phyloP scores from a whole-genome alignment of 92 coral and sea anemone genomes.

The Muricea muricata region DNA sequence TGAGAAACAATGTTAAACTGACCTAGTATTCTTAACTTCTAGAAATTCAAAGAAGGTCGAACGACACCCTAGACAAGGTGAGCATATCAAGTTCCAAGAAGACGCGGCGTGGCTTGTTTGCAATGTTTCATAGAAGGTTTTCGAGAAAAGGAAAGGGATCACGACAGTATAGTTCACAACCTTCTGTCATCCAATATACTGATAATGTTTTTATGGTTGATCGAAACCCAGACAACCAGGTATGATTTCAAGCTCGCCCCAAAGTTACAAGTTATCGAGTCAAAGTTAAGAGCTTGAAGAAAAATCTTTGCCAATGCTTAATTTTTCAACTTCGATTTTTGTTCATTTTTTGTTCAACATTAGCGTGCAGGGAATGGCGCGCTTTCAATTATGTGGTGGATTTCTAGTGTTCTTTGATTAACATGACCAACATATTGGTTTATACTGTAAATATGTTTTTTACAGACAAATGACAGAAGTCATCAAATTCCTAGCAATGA shows the following conservation, averaged over 20 bases:
- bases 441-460: too few relatives aligned
- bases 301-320: not conserved
- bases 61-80: slow-evolving; percentile 35
- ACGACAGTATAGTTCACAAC: slow-evolving; percentile 21
- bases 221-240: slow-evolving; percentile 30
- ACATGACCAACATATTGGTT: too few relatives aligned
- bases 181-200: slow-evolving; percentile 41
- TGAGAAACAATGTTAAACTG: too few relatives aligned
- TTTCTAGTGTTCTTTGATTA: too few relatives aligned
- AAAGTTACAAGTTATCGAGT: not conserved
- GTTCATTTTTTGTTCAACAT: not conserved
- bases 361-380: too few relatives aligned
- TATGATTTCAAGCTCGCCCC: slow-evolving; percentile 14
- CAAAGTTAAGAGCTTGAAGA: not conserved
- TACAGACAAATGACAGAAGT: too few relatives aligned
- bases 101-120: slow-evolving; percentile 24
- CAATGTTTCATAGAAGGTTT: slow-evolving; percentile 33
- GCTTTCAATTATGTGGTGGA: too few relatives aligned
- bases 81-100: slow-evolving; percentile 11
- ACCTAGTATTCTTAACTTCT: not conserved
- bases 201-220: slow-evolving; percentile 47
- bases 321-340: not conserved
- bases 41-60: slow-evolving; percentile 26
- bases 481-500: too few relatives aligned
- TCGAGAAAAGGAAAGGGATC: slow-evolving; percentile 42